Evolutionary conservation across 2,888 invertebrate genomes (phyloP), one percentile per base, ranked within the genome.

Genomic region (Stratiomys singularior): DNA sequence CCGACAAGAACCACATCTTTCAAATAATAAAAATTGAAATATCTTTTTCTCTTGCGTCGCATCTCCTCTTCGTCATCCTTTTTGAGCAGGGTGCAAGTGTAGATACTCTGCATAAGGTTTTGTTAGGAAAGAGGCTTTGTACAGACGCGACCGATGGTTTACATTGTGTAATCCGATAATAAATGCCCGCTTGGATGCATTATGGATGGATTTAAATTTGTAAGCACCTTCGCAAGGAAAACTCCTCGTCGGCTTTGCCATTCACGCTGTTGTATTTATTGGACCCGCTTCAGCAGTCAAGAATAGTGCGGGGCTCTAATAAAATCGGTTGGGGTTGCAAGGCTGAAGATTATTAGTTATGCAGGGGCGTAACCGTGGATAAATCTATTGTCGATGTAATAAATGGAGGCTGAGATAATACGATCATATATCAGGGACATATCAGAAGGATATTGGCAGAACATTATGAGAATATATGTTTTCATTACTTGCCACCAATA

Each of bases 161-260:
- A 74, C 74, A 74, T 60, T 58, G 74, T 74, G 74, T 58, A 74
- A 74, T 74, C 58, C 74, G 60, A 74, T 74, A 74, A 74, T 74
- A 74, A 74, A 74, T 74, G 58, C 58, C 60, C 60, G 74, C 58
- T 60, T 58, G 74, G 74, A 37, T 74, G 74, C 74, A 74, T 74
- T 74, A 74, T 74, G 74, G 60, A 74, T 74, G 74, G 74, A 74
- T 74, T 74, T 74, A 74, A 74, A 74, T 74, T 74, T 74, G 74
- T 74, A 58, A 74, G 74, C 74, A 74, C 74, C 69, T 69, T 46
- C 25, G 60, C 30, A 47, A 74, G 28, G 58, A 74, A 58, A 37
- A 44, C 60, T 27, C 47, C 37, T 47, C 60, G 21, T n/a, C 21
- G 23, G 25, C 46, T 69, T 47, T 47, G 23, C 47, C 47, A 13